phyloP scores from a whole-genome alignment of 2,797 vertebrate genomes.

The Potorous gilbertii region DNA sequence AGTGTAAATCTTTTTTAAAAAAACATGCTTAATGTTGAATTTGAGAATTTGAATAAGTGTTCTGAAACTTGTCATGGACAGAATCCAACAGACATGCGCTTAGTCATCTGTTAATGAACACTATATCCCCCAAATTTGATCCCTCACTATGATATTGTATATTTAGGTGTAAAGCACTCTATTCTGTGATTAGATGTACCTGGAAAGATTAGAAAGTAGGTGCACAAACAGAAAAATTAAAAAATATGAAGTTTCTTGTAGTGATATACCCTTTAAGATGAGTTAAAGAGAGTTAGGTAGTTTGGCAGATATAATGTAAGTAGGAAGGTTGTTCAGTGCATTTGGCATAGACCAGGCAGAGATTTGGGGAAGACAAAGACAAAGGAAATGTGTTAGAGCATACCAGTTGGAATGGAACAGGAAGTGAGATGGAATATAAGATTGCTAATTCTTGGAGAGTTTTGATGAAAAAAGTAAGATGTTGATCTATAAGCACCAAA shows the following conservation, averaged over 20 bases:
- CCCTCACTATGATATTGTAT: constrained; percentile 1
- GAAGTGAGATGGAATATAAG: neutral
- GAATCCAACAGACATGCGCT: constrained; percentile 26
- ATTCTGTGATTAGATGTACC: neutral
- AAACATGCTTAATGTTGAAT: constrained; percentile 36
- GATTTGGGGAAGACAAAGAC: neutral
- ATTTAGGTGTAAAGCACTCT: constrained; percentile 30
- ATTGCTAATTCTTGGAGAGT: constrained; percentile 4
- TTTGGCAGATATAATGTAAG: neutral
- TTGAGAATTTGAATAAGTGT: constrained; percentile 33
- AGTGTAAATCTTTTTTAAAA: constrained; percentile 58
- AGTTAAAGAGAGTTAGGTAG: neutral
- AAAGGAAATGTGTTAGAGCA: constrained; percentile 8
- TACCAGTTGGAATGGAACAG: neutral
- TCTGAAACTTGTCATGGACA: neutral
- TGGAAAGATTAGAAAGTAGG: neutral
- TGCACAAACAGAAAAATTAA: neutral
- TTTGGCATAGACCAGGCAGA: neutral
- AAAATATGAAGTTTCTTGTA: constrained; percentile 24
- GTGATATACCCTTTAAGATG: neutral
- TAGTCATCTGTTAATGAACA: neutral
- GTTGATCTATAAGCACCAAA: neutral
- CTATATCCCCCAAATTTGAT: constrained; percentile 14
- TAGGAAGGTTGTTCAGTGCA: neutral
- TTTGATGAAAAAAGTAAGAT: constrained; percentile 16